These are phyloP conservation scores for Tachyglossus aculeatus DNA, from an alignment of 2,797 vertebrate genomes.

Conservation along the genomic window DNA sequence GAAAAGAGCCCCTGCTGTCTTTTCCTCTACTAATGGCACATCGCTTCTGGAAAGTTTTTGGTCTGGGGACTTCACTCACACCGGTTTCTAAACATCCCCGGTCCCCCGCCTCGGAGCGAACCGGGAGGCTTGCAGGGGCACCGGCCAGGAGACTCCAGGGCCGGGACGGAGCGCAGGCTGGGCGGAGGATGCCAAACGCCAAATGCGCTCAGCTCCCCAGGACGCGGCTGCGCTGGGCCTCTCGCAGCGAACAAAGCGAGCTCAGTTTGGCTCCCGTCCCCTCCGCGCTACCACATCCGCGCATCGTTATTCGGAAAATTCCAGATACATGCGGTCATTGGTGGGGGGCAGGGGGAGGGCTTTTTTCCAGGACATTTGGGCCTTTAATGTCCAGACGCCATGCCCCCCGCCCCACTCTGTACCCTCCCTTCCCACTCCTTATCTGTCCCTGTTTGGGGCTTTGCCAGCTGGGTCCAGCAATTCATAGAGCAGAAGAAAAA, in stretches of 20 bases:
- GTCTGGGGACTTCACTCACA: conserved; percentile 17
- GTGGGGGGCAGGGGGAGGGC: no score
- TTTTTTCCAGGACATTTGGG: conserved; percentile 84
- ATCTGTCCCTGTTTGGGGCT: conserved; percentile 80
- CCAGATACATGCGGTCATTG: conserved; percentile 99
- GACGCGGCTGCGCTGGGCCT: conserved; percentile 97
- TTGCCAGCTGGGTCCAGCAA: conserved; percentile 83
- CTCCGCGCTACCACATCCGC: conserved; percentile 97
- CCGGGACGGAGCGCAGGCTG: conserved; percentile 91
- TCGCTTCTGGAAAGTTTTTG: conserved; percentile 3
- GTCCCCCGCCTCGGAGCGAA: conserved; percentile 6
- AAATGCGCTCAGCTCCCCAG: conserved; percentile 98
- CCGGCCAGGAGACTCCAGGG: conserved; percentile 81
- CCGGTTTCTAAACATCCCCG: conserved; percentile 16
- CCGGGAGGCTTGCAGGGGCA: conserved; percentile 67
- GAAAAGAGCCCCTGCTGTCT: conserved; percentile 29
- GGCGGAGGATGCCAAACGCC: conserved; percentile 93
- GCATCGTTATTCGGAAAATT: conserved; percentile 99
- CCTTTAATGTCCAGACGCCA: conserved; percentile 94
- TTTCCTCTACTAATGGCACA: conserved; percentile 10
- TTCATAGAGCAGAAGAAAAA: conserved; percentile 81
- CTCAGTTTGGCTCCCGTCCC: conserved; percentile 98
- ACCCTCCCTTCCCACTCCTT: conserved; percentile 55
- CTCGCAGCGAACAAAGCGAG: conserved; percentile 96
- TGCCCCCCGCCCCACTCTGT: no score